phyloP scores from a whole-genome alignment of 2,888 invertebrate genomes.

The Cheilosia variabilis region DNA sequence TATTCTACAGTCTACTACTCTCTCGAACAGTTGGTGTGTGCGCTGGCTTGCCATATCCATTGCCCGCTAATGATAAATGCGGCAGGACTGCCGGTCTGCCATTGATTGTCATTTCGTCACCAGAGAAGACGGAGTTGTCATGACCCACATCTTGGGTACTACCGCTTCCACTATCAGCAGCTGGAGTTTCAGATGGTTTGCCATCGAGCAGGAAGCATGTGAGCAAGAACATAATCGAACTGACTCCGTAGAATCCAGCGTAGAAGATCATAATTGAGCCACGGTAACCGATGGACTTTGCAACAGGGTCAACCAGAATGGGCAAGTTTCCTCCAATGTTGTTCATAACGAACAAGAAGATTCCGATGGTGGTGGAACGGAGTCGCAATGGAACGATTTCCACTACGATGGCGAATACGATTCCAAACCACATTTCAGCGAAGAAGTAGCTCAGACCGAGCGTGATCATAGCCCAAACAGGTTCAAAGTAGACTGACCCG shows the following conservation, averaged over 20 bases:
- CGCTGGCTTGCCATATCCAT: slow-evolving; percentile 78
- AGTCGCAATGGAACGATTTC: slow-evolving; percentile 93
- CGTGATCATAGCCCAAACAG: slow-evolving; percentile 93
- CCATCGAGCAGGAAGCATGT: slow-evolving; percentile 93
- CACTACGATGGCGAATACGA: slow-evolving; percentile 94
- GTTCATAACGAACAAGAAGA: slow-evolving; percentile 96
- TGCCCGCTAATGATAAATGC: slow-evolving; percentile 79
- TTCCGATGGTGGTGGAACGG: slow-evolving; percentile 93
- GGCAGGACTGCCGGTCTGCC: slow-evolving; percentile 80
- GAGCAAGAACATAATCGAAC: slow-evolving; percentile 91
- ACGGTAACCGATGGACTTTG: slow-evolving; percentile 91
- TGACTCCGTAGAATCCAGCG: slow-evolving; percentile 93
- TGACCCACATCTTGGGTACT: slow-evolving; percentile 81
- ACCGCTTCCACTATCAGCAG: slow-evolving; percentile 70
- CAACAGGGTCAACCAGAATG: slow-evolving; percentile 93
- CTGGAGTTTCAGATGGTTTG: slow-evolving; percentile 75
- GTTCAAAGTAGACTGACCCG: slow-evolving; percentile 92
- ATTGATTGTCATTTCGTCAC: slow-evolving; percentile 81
- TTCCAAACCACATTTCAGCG: slow-evolving; percentile 98
- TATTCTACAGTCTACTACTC: slow-evolving; percentile 81
- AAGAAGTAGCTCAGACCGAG: slow-evolving; percentile 95
- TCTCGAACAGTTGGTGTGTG: slow-evolving; percentile 77
- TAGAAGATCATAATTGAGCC: slow-evolving; percentile 94
- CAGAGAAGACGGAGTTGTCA: slow-evolving; percentile 82
- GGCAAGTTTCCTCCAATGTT: slow-evolving; percentile 96